phyloP scores from a whole-genome alignment of 2,797 vertebrate species.

The Bovichtus variegatus region DNA sequence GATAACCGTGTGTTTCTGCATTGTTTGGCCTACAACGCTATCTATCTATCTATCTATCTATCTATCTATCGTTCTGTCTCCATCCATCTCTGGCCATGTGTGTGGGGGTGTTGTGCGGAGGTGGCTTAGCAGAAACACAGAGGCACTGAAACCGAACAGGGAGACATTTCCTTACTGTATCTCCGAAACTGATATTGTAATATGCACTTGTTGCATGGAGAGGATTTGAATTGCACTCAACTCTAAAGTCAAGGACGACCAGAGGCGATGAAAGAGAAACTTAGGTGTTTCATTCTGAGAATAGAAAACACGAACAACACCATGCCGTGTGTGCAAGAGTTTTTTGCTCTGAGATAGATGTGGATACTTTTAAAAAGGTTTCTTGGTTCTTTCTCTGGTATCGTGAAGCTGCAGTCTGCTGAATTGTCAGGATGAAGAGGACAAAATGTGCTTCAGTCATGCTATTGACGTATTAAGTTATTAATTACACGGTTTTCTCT shows the following conservation, averaged over 20 bases:
- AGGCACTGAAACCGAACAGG: constrained; percentile 65
- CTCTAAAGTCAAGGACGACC: not conserved
- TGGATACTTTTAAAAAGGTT: not conserved
- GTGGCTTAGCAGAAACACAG: constrained; percentile 73
- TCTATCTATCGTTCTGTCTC: constrained; percentile 59
- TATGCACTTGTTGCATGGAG: constrained; percentile 22
- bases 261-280: not conserved
- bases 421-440: constrained; percentile 7
- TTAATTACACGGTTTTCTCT: constrained; percentile 8
- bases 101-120: constrained; percentile 82
- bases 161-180: constrained; percentile 56
- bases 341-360: not conserved
- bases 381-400: not conserved
- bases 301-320: not conserved
- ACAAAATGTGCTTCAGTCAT: constrained; percentile 13
- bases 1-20: constrained; percentile 51
- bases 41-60: no score
- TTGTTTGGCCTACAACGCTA: constrained; percentile 70
- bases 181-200: constrained; percentile 60
- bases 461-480: constrained; percentile 18
- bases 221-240: not conserved
- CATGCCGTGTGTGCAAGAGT: not conserved
- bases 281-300: not conserved
- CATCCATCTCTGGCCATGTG: constrained; percentile 78
- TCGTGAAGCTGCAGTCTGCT: not conserved